These are phyloP conservation scores for Lampris incognitus DNA, from an alignment of 2,113 vertebrate genomes.

Conservation along the genomic window DNA sequence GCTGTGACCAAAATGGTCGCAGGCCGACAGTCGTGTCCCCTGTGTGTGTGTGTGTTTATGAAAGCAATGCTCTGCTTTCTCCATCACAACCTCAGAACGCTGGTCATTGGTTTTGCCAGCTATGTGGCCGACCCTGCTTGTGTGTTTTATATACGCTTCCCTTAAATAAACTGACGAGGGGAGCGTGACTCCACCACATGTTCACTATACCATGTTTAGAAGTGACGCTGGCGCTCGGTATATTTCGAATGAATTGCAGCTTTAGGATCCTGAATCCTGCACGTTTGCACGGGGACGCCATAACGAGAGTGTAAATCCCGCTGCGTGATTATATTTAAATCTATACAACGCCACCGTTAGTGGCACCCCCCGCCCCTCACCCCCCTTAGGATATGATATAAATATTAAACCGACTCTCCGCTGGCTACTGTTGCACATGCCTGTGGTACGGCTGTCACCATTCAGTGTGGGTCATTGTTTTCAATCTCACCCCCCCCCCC, in stretches of 20 bases:
- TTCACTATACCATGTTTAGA: conserved; percentile 71
- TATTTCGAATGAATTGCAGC: conserved; percentile 39
- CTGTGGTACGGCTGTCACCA: conserved; percentile 14
- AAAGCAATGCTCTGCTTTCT: conserved; percentile 73
- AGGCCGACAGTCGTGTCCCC: conserved; percentile 77
- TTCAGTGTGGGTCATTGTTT: conserved; percentile 15
- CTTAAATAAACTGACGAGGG: conserved; percentile 81
- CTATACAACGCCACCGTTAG: conserved; percentile 26
- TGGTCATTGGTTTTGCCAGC: conserved; percentile 70
- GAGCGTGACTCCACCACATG: conserved; percentile 68
- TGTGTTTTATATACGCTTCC: conserved; percentile 77
- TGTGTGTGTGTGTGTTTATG: conserved; percentile 74
- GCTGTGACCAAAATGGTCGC: conserved; percentile 80
- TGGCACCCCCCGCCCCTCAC: conserved; percentile 7
- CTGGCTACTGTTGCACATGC: conserved; percentile 55
- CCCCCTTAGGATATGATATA: conserved; percentile 21
- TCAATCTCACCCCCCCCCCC: conserved; percentile 21
- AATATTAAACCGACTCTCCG: conserved; percentile 56
- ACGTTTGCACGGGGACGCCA: conserved; percentile 51
- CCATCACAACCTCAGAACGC: conserved; percentile 79
- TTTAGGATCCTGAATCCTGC: conserved; percentile 37
- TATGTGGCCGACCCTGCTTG: conserved; percentile 66
- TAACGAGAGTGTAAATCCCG: conserved; percentile 52
- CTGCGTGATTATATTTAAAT: conserved; percentile 52
- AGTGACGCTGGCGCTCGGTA: conserved; percentile 39